phyloP scores from a whole-genome alignment of 2,797 vertebrate genomes.

The Danio choprae region DNA sequence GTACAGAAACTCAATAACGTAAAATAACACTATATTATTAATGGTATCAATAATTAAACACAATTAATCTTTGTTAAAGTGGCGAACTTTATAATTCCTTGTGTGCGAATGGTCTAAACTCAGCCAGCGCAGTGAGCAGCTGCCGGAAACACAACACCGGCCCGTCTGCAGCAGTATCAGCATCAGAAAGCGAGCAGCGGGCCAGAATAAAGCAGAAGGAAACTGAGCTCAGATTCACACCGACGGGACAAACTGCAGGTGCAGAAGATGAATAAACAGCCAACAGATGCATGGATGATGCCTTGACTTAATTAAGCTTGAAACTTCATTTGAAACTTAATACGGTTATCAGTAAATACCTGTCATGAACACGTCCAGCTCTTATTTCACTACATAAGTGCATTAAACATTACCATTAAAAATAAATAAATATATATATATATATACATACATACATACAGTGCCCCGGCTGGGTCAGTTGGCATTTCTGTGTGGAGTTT shows the following conservation, averaged over 20 bases:
- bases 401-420: not conserved
- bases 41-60: too few relatives aligned
- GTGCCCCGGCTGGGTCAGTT: too few relatives aligned
- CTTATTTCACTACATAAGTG: not conserved
- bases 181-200: slow-evolving; percentile 92
- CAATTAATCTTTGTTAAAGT: too few relatives aligned
- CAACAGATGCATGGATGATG: slow-evolving; percentile 13
- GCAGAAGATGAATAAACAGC: slow-evolving; percentile 33
- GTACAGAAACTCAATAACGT: too few relatives aligned
- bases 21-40: too few relatives aligned
- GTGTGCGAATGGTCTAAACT: too few relatives aligned
- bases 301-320: not conserved
- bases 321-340: too few relatives aligned
- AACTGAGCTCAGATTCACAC: slow-evolving; percentile 71
- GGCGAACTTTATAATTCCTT: too few relatives aligned
- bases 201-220: slow-evolving; percentile 84
- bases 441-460: too few relatives aligned
- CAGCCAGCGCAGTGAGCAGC: slow-evolving; percentile 81
- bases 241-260: slow-evolving; percentile 46
- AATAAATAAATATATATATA: too few relatives aligned
- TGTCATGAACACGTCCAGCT: not conserved
- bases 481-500: too few relatives aligned
- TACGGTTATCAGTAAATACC: not conserved
- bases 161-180: slow-evolving; percentile 80
- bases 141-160: slow-evolving; percentile 85